Base-by-base conservation (phyloP, 1,140 invertebrate genomes). In the Eumeta japonica region DNA sequence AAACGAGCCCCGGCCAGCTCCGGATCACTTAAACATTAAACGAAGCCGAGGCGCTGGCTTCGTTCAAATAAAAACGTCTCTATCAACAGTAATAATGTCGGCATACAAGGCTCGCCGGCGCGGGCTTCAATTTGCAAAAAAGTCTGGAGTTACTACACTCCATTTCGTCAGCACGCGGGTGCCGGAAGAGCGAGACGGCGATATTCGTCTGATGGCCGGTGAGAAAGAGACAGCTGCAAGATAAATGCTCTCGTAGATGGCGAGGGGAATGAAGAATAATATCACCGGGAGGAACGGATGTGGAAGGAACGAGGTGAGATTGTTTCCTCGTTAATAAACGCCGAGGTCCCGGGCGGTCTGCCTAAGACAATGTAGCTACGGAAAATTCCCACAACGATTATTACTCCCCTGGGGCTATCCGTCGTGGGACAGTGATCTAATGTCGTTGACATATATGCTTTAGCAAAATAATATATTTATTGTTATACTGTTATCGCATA, bases 211-310 rank as follows among this genome's bases (percentile, higher is more conserved):
- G n/a, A 24, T n/a, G n/a, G n/a, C 20, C 20, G 15, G 48, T 17
- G 38, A 30, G 39, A 50, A 41, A 48, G 44, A 32, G 40, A 43
- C 37, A 29, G 39, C 10, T 18, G 18, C 38, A 38, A 55, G 47
- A 50, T 50, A 50, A 52, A 55, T 50, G 50, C 30, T 41, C 44
- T 41, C 34, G 41, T 39, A 51, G 42, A 45, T 41, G 52, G 33
- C 32, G n/a, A n/a, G 29, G 37, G 41, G 41, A 55, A 50, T 50
- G 52, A 52, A 50, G 45, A 55, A 45, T 52, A 55, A 55, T 55
- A 49, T 39, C 39, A 30, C 42, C 37, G 19, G 38, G 24, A 33
- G 37, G 48, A 36, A 45, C 32, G 37, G 45, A 42, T 50, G 50
- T 46, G 44, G 46, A 43, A 29, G 41, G 39, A 24, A 24, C n/a